Base-by-base conservation (phyloP, 2,888 invertebrate species). In the Meiosimyza decipiens region DNA sequence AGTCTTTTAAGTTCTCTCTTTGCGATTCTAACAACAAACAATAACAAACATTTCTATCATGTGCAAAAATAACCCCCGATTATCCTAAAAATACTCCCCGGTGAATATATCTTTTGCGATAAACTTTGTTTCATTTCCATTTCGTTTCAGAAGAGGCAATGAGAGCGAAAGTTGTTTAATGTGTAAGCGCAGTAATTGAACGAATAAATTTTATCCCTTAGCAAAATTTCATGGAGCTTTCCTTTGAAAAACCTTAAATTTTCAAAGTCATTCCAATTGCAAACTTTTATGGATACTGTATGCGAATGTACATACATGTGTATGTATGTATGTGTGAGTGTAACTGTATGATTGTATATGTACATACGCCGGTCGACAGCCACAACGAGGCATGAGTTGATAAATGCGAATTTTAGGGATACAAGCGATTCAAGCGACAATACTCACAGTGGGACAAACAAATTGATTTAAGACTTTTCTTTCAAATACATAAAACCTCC, bases 331-430 rank as follows among this genome's bases (percentile, higher is more conserved):
- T 69, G 62, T 49, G 64, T 52, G 55, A 65, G 63, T 60, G 66
- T 68, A 76, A 12, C 11, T 51, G 49, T 72, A 9, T 51, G 63
- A 47, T 28, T 69, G 52, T 72, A 69, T 74, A 66, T 75, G 77
- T 81, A 81, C 76, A 77, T 75, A 75, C 76, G 78, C 79, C 78
- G 77, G 77, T 71, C 68, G 65, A 59, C 16, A 47, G 55, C 22
- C 60, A 71, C 72, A 72, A 71, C 9, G 9, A 64, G 79, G 82
- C 81, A 74, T 82, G 83, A 78, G 83, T 78, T 74, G 79, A 63
- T 78, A 81, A 82, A 80, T 81, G 78, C 81, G 82, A 82, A 81
- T 74, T 75, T 74, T 67, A 16, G 67, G 40, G 55, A 55, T 55
- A 55, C 67, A 55, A 68, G n/a, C n/a, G 1, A 12, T 11, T 28